These are phyloP conservation scores for Dryobotodes eremita DNA, from an alignment of 2,888 invertebrate genomes.

Conservation along the genomic window DNA sequence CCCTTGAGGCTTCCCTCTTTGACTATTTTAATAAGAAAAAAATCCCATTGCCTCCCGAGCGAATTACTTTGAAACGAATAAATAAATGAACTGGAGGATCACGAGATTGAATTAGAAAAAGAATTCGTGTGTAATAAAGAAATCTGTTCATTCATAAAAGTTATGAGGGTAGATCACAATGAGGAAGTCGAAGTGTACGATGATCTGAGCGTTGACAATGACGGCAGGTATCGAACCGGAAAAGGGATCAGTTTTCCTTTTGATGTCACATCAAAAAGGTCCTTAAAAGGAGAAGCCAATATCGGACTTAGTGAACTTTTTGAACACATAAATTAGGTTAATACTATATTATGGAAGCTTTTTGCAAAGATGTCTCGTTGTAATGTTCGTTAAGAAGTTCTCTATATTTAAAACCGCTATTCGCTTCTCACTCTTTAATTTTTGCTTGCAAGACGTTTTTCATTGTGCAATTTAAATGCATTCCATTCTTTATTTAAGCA, in stretches of 20 bases:
- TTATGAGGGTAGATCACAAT: conserved; percentile 85
- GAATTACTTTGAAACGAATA: conserved; percentile 88
- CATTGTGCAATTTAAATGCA: conserved; percentile 41
- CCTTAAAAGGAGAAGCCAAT: conserved; percentile 71
- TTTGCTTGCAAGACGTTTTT: conserved; percentile 29
- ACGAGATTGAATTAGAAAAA: conserved; percentile 88
- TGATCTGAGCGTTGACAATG: conserved; percentile 82
- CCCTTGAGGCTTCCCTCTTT: conserved; percentile 83
- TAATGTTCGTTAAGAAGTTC: neutral
- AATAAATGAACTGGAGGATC: conserved; percentile 87
- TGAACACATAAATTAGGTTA: conserved; percentile 71
- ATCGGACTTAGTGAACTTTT: conserved; percentile 71
- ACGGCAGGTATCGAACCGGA: conserved; percentile 85
- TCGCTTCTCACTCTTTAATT: conserved; percentile 15
- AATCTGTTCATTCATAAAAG: conserved; percentile 86
- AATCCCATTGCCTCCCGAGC: conserved; percentile 77
- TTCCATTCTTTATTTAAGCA: conserved; percentile 47
- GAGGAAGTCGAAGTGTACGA: conserved; percentile 79
- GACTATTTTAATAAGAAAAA: conserved; percentile 89
- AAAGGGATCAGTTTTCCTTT: conserved; percentile 88
- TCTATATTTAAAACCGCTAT: conserved; percentile 1
- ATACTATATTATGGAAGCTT: conserved; percentile 33
- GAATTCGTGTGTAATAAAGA: conserved; percentile 87
- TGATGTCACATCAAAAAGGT: conserved; percentile 86
- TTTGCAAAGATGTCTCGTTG: conserved; percentile 11